These are phyloP conservation scores for Sthenelais limicola DNA, from an alignment of 2,888 invertebrate species.

Conservation along the genomic window DNA sequence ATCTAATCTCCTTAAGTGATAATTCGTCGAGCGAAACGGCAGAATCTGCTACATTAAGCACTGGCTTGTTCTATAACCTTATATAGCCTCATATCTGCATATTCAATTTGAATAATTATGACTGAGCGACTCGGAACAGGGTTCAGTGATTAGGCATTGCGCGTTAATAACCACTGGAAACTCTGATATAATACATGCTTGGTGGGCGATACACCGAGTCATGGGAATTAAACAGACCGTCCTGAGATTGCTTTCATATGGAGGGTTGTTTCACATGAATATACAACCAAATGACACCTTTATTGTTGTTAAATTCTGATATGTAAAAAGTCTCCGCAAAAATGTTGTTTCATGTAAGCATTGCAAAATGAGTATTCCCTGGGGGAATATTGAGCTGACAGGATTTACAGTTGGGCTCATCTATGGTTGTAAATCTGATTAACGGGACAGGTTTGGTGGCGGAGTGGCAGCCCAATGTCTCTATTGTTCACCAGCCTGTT, in stretches of 20 bases:
- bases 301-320: too few species aligned
- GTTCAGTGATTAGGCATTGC: conserved; percentile 34
- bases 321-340: too few species aligned
- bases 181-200: neutral
- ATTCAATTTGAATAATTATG: conserved; percentile 30
- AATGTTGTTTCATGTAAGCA: too few species aligned
- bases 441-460: neutral
- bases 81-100: conserved; percentile 27
- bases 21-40: conserved; percentile 17
- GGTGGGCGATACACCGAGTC: too few species aligned
- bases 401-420: conserved; percentile 13
- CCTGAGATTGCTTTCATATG: too few species aligned
- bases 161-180: conserved; percentile 26
- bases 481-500: conserved; percentile 35
- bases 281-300: too few species aligned
- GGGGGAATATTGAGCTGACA: too few species aligned
- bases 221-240: too few species aligned
- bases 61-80: conserved; percentile 35
- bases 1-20: too few species aligned
- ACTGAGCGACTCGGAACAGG: neutral
- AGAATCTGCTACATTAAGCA: conserved; percentile 11
- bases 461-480: neutral
- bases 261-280: too few species aligned
- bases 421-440: conserved; percentile 28
- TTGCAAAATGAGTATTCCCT: too few species aligned